phyloP scores from a whole-genome alignment of 2,888 invertebrate genomes.

The Scaptomyza polygonia region DNA sequence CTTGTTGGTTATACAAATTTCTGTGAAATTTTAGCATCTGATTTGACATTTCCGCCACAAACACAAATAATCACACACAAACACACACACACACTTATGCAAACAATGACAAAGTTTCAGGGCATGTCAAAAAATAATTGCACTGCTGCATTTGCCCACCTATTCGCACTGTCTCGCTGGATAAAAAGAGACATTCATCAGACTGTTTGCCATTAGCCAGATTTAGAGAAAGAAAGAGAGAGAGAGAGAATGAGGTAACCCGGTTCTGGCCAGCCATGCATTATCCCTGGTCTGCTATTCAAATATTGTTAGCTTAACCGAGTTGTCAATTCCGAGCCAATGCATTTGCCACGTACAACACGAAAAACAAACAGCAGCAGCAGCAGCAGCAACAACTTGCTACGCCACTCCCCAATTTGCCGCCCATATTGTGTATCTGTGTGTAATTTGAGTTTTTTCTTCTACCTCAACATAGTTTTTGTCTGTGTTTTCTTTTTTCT shows the following conservation, averaged over 20 bases:
- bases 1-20: conserved; percentile 31
- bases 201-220: conserved; percentile 53
- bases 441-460: conserved; percentile 43
- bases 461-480: background rate
- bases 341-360: conserved; percentile 55
- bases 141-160: conserved; percentile 11
- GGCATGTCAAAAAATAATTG: conserved; percentile 49
- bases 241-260: conserved; percentile 38
- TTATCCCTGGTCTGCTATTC: conserved; percentile 59
- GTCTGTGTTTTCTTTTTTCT: conserved; percentile 13
- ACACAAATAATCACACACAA: background rate
- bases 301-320: conserved; percentile 75
- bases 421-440: conserved; percentile 27
- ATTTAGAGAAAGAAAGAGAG: conserved; percentile 30
- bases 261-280: conserved; percentile 39
- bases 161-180: background rate
- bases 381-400: conserved; percentile 1
- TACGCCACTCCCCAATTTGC: conserved; percentile 7
- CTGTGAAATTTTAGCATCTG: conserved; percentile 39
- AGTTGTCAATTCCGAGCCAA: conserved; percentile 74
- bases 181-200: too few species aligned
- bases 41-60: conserved; percentile 28
- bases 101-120: conserved; percentile 31
- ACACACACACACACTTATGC: conserved; percentile 18
- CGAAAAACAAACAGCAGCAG: conserved; percentile 62